These are phyloP conservation scores for Tetragonula clypearis DNA, from an alignment of 1,140 invertebrate genomes.

Conservation along the genomic window DNA sequence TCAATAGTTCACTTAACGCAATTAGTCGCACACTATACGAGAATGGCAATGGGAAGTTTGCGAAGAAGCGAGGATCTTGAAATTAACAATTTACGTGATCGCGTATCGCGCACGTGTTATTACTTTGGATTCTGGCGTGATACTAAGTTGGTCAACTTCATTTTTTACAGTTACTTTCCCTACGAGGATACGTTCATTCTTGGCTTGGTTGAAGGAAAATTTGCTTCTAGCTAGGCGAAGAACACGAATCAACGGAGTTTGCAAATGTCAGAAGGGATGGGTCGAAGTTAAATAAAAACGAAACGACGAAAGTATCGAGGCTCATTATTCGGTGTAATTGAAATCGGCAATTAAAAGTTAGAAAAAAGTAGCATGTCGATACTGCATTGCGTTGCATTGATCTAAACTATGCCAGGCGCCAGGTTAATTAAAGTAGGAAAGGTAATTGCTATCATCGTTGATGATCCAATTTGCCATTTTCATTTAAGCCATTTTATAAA, in stretches of 20 bases:
- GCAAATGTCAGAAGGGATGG: too few species aligned
- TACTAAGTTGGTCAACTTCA: background rate
- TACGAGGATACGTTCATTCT: background rate
- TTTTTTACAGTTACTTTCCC: background rate
- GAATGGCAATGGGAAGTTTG: background rate
- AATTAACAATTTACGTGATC: conserved; percentile 29
- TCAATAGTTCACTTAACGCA: too few species aligned
- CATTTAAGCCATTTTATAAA: background rate
- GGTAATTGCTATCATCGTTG: background rate
- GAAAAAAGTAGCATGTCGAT: background rate
- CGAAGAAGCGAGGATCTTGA: background rate
- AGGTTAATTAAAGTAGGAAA: background rate
- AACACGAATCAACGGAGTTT: background rate
- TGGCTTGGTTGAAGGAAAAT: background rate
- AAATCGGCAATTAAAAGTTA: background rate
- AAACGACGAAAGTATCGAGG: background rate
- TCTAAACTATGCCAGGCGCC: background rate
- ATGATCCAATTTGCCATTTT: background rate
- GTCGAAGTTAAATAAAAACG: too few species aligned
- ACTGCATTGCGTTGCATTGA: background rate
- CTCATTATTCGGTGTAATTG: too few species aligned
- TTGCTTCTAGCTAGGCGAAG: background rate
- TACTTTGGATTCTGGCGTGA: background rate
- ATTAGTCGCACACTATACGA: too few species aligned
- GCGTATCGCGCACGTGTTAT: background rate